Percentiles rank a stretch among this genome's conserved stretches.
These are phyloP conservation scores for Eciton burchellii DNA, from an alignment of 1,140 invertebrate genomes.

Conservation along the genomic window DNA sequence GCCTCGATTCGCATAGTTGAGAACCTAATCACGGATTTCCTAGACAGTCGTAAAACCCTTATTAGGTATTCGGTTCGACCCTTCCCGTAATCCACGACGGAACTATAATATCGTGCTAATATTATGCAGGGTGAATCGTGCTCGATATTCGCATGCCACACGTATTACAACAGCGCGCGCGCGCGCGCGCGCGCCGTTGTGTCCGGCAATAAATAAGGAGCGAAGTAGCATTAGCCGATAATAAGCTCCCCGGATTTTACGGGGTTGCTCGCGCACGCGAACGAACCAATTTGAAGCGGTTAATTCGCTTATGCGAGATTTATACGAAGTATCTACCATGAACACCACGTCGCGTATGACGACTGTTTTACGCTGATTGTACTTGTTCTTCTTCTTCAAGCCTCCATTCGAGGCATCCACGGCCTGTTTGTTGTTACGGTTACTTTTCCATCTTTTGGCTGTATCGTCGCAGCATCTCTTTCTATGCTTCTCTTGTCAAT, in stretches of 20 bases:
- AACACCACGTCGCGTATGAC: background rate
- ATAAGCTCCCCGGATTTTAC: conserved; percentile 59
- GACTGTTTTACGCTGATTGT: background rate
- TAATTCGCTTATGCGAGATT: conserved; percentile 53
- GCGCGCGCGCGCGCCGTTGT: conserved; percentile 20
- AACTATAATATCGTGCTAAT: conserved; percentile 59
- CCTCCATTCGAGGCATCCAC: no score
- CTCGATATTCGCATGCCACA: conserved; percentile 53
- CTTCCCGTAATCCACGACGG: conserved; percentile 36
- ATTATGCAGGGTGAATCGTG: conserved; percentile 57
- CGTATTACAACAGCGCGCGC: conserved; percentile 38
- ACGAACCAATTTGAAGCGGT: conserved; percentile 27
- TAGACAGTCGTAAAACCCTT: conserved; percentile 58
- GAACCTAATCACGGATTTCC: conserved; percentile 59
- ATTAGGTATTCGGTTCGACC: conserved; percentile 47
- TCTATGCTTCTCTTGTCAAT: no score
- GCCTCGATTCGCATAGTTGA: conserved; percentile 49
- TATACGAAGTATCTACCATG: conserved; percentile 9
- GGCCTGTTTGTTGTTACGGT: no score
- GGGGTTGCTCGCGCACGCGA: conserved; percentile 17
- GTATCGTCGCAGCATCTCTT: no score
- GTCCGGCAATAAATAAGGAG: conserved; percentile 56
- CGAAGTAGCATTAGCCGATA: conserved; percentile 53
- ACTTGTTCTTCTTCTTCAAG: no score
- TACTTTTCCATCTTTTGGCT: no score